These are phyloP conservation scores for Tetranychus piercei DNA, from an alignment of 2,888 invertebrate genomes.

Conservation along the genomic window DNA sequence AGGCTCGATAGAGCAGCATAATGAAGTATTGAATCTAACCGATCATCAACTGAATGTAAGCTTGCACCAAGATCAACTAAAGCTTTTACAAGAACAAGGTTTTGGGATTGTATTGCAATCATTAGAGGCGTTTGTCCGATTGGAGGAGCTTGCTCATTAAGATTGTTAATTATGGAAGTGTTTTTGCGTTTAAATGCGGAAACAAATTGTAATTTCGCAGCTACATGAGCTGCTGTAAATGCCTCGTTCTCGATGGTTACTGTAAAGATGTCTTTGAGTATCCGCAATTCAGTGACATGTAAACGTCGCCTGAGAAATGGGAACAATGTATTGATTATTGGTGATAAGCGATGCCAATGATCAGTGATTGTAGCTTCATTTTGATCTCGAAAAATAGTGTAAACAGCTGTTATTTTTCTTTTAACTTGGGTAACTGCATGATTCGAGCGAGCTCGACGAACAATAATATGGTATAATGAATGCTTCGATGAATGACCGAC, in stretches of 20 bases:
- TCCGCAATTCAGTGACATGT: neutral
- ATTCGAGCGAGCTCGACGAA: neutral
- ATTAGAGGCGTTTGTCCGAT: constrained; percentile 51
- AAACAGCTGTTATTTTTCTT: neutral
- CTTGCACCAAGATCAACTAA: constrained; percentile 44
- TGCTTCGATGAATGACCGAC: neutral
- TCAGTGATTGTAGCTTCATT: neutral
- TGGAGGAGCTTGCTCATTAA: neutral
- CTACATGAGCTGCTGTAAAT: neutral
- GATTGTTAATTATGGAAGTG: neutral
- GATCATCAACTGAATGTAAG: constrained; percentile 33
- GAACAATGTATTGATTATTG: neutral
- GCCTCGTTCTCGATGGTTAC: neutral
- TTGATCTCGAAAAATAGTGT: neutral
- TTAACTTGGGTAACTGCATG: neutral
- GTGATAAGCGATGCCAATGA: neutral
- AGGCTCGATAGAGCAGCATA: neutral
- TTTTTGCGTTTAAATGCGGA: neutral
- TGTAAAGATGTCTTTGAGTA: neutral
- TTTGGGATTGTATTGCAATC: constrained; percentile 54
- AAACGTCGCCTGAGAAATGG: neutral
- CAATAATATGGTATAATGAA: neutral
- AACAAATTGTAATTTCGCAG: neutral
- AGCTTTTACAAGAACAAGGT: constrained; percentile 47
- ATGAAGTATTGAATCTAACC: neutral